Evolutionary conservation across 2,113 vertebrate species (phyloP), one percentile per base, ranked within the genome.

Genomic region (Oophaga pumilio): DNA sequence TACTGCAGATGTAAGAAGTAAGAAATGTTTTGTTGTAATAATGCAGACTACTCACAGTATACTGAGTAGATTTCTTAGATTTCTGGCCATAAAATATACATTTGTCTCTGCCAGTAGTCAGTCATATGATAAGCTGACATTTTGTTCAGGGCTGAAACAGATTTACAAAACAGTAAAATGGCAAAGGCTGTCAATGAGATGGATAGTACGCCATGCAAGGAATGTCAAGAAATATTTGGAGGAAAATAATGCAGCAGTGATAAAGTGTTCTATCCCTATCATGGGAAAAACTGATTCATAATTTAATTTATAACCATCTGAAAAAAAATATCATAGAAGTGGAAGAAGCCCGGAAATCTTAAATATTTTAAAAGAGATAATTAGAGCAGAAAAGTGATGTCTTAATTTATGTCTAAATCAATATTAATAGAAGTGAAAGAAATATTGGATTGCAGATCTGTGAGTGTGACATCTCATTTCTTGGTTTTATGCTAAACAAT

Each of bases 131-230:
- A 82, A 82, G 80, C 62, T 82, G 80, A 66, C 62, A 82, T 82
- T 82, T 82, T 82, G 24, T 68, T 68, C 62, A 24, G 60, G 62
- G 68, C 33, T 82, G 60, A 82, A 82, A 82, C 60, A 64, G 80
- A 82, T 82, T 82, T 82, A 82, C 60, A n/a, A 82, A 82, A 82
- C 59, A 64, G n/a, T 33, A 82, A 82, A 68, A 66, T 82, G 60
- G 62, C 80, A 82, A 52, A 82, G 56, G 59, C 80, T 82, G 80
- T 68, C 80, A 82, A 82, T 82, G 60, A 82, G 80, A 82, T 82
- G 80, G 80, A 82, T 82, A 66, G 80, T 68, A 60, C 68, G n/a
- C 28, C 60, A 82, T 82, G 80, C 60, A 66, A 68, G n/a, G 60
- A 82, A 18, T 82, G 62, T 18, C 60, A 68, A 82, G 80, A 68